Evolutionary conservation across 2,888 invertebrate genomes (phyloP), one percentile per base, ranked within the genome.

Genomic region (Drosophila nigritarsus): DNA sequence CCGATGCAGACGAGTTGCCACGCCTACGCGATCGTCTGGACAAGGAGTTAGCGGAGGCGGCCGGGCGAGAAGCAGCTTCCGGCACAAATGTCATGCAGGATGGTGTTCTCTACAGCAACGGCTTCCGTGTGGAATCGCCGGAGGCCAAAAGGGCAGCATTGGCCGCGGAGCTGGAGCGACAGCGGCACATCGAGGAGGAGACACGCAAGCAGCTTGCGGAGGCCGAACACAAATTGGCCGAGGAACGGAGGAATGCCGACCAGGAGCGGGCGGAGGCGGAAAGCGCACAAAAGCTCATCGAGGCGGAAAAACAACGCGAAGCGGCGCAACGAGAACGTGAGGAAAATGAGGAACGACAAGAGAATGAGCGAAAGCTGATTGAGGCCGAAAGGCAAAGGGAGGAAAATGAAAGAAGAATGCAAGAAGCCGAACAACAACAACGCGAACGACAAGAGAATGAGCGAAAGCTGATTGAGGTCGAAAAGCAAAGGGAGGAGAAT

Each of bases 61-160:
- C 80, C 3, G 87, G 83, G 0, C 73, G 76, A 30, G 92, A 91
- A 40, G 71, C 80, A 3, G 68, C 73, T 1, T 75, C 82, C 2
- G 86, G 85, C n/a, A 82, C 75, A 2, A 88, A 91, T 68, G 86
- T 80, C 20, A 92, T 93, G 93, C 87, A 92, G 75, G 93, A 93
- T 75, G 93, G 93, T 3, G 89, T 93, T 15, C 73, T 80, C 18
- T 93, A 93, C 55, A 89, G 83, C 59, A 91, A 93, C 54, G 93
- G 93, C 0, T 91, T 91, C 61, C 92, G 93, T 0, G 69, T 93
- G 40, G 87, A 91, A 61, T 86, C 90, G 1, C 79, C 90, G n/a
- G 83, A 89, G 1, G 78, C 86, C 6, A 82, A 65, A 8, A 61
- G 59, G 1, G 72, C 69, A 42, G 80, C 72, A 11, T 50, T 86